Conservation (phyloP, 30 jellyfish, hydroid and myxozoan species). For the Nemopilema nomurai region DNA sequence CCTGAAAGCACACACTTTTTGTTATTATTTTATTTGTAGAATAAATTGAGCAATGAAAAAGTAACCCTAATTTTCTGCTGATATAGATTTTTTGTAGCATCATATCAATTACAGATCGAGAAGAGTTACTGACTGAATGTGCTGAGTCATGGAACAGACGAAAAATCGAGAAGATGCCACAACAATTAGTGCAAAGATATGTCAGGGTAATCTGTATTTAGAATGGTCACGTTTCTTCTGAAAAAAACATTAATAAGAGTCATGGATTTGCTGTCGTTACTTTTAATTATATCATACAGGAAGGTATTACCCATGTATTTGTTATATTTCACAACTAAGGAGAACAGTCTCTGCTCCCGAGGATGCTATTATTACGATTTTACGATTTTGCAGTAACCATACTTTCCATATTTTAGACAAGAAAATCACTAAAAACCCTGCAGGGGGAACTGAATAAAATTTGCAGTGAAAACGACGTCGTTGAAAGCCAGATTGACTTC, state of each 20-base stretch:
- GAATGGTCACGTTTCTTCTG: neutral
- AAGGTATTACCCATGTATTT: neutral
- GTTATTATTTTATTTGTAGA: neutral
- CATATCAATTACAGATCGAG: constrained; percentile 31
- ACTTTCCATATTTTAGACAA: constrained; percentile 7
- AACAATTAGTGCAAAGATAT: constrained; percentile 9
- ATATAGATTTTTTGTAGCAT: neutral
- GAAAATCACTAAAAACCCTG: constrained; percentile 5
- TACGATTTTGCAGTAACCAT: neutral
- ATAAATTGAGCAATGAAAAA: neutral
- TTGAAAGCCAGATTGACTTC: constrained; percentile 21
- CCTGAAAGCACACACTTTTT: neutral
- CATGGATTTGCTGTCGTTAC: neutral
- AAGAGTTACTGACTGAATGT: constrained; percentile 40
- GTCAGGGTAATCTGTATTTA: constrained; percentile 10
- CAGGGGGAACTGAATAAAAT: constrained; percentile 14
- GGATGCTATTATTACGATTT: neutral
- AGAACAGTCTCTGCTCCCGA: neutral
- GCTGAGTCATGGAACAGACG: constrained; percentile 42
- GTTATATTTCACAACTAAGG: neutral
- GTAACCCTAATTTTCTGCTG: neutral
- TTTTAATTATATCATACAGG: neutral
- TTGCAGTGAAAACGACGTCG: constrained; percentile 5
- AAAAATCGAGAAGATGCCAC: constrained; percentile 29
- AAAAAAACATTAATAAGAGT: neutral